Base-by-base conservation (phyloP, 2,888 invertebrate species). In the Agriopis marginaria region DNA sequence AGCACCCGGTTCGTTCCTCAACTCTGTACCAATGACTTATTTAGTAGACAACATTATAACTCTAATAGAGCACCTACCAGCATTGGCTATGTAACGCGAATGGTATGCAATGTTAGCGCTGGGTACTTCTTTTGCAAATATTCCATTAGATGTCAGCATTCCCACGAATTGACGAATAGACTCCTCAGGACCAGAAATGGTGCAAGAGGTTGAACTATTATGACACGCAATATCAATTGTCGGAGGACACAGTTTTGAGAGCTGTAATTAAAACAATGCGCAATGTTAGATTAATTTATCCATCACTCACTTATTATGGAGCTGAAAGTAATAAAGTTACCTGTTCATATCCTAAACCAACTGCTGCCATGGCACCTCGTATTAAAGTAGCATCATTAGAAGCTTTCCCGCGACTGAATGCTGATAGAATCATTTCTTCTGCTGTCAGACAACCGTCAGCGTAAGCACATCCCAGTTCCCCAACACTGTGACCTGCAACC, bases 391-490 rank as follows among this genome's bases (percentile, higher is more conserved):
- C 95, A 73, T 97, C 96, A n/a, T 96, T 75, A 12, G 97, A 97
- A 1, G 97, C 96, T 64, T 95, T 91, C 0, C 98, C 98, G 72
- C 98, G 95, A 81, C 96, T 97, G 87, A 98, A 98, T 0, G 98
- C 96, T 6, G 96, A 95, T 17, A 98, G 86, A 56, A 98, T 96
- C 93, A 97, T 97, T 89, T 98, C 97, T 81, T 98, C 97, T 0
- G 96, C 96, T 0, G 98, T 97, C 68, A 99, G 95, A 74, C 97
- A 97, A 0, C 97, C 98, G 86, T 99, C 99, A 1, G 98, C 98
- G 87, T 99, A 99, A 0, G 97, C 98, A 86, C 99, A 99, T 0
- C 98, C 98, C 40, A 99, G 92, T 87, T 99, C 99, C 39, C 99
- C 99, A 0, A 98, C 97, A 32, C 99, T 99, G 86, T 99, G 99